Base-by-base conservation (phyloP, 2,797 vertebrate genomes). In the Parotocinclus haroldoi region DNA sequence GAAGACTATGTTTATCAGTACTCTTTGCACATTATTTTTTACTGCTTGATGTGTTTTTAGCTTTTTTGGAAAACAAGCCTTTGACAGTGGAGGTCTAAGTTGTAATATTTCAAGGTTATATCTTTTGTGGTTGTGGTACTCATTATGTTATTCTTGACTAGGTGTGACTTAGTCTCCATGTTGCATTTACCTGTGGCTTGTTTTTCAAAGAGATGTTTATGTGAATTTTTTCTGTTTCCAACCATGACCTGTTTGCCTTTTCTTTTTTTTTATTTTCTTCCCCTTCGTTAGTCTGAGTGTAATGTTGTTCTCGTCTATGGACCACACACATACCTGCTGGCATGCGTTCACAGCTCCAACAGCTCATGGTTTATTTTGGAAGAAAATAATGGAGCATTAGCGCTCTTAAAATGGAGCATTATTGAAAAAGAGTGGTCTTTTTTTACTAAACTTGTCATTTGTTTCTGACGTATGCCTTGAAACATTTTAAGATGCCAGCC, bases 291-390 rank as follows among this genome's bases (percentile, higher is more conserved):
- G 45, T 72, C 56, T 71, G 60, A 63, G 66, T 67, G 36, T 74
- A 66, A 58, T 67, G 66, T 69, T 52, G 52, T 66, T 73, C 13
- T 58, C 42, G 71, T 59, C 42, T 10, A 9, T 42, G 65, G 73
- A 79, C 73, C 78, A 79, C 78, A 77, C 75, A 79, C 78, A 63
- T 58, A 71, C 68, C 67, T 60, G 53, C 64, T 71, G 69, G 70
- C 71, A 68, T 69, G 45, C 50, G 18, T 52, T 68, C 16, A 16
- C 71, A 63, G 63, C 63, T 68, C 70, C 50, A 71, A 63, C 73
- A 46, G 9, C 9, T 70, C 27, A 27, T 27, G 27, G 73, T 77
- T 79, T 79, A 67, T 76, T 79, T 75, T 64, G 68, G 73, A 63
- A 72, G 50, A 76, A 77, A 77, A 75, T 65, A 68, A 79, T 27